phyloP scores from a whole-genome alignment of 2,888 invertebrate species.

The Chromoteleia sp. region DNA sequence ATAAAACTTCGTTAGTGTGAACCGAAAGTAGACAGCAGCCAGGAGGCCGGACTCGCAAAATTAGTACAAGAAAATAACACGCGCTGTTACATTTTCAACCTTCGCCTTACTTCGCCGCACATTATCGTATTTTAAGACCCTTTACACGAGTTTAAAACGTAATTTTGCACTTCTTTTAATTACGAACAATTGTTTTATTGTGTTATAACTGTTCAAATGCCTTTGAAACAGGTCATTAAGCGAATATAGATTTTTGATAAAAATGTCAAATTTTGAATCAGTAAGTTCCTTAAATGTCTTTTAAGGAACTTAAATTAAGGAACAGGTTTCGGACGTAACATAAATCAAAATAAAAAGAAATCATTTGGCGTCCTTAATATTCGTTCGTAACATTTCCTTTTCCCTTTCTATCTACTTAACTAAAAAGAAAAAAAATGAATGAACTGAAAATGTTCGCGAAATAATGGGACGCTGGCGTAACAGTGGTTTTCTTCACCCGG shows the following conservation, averaged over 20 bases:
- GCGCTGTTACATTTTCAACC: constrained; percentile 22
- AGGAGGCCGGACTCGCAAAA: constrained; percentile 48
- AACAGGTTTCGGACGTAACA: background rate
- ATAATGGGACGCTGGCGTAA: constrained; percentile 56
- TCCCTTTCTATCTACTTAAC: constrained; percentile 33
- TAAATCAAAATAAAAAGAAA: constrained; percentile 22
- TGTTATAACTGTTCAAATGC: too few relatives aligned
- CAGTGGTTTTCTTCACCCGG: constrained; percentile 66
- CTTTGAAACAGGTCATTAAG: too few relatives aligned
- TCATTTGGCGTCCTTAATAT: constrained; percentile 46
- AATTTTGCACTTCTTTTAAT: too few relatives aligned
- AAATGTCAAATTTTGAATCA: too few relatives aligned
- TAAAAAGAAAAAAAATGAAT: constrained; percentile 46
- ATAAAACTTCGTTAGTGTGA: constrained; percentile 82
- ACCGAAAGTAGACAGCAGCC: constrained; percentile 64
- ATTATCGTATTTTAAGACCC: constrained; percentile 11
- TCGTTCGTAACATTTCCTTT: constrained; percentile 55
- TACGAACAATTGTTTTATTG: too few relatives aligned
- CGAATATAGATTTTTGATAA: too few relatives aligned
- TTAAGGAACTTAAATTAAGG: too few relatives aligned
- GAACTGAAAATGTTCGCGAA: constrained; percentile 53
- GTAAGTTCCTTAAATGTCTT: too few relatives aligned
- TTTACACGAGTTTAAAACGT: too few relatives aligned
- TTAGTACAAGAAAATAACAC: constrained; percentile 59
- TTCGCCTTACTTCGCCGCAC: constrained; percentile 24